phyloP scores from a whole-genome alignment of 2,888 invertebrate genomes.

The Candidula unifasciata region DNA sequence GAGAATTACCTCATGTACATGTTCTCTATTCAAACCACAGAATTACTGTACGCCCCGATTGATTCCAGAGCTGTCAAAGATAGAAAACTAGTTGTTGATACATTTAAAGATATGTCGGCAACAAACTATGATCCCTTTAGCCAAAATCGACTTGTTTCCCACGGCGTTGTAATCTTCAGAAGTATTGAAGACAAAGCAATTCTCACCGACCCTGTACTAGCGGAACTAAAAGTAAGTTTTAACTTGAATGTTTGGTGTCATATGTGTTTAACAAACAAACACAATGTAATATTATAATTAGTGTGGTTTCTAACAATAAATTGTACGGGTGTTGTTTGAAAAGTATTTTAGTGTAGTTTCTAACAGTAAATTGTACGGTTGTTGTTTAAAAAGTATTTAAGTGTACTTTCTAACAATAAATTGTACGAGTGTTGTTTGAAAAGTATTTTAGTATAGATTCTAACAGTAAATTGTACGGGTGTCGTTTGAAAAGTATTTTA shows the following conservation, averaged over 20 bases:
- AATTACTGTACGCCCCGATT: slow-evolving; percentile 56
- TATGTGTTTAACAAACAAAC: too few relatives aligned
- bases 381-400: too few relatives aligned
- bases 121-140: slow-evolving; percentile 50
- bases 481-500: too few relatives aligned
- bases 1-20: neutral
- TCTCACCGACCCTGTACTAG: neutral
- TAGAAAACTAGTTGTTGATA: slow-evolving; percentile 42
- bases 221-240: slow-evolving; percentile 24
- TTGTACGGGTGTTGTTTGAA: too few relatives aligned
- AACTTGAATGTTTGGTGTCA: neutral
- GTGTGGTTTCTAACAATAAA: too few relatives aligned
- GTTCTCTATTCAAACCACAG: neutral
- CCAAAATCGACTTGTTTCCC: slow-evolving; percentile 29
- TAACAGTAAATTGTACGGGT: too few relatives aligned
- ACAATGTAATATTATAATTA: too few relatives aligned
- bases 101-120: slow-evolving; percentile 52
- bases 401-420: too few relatives aligned
- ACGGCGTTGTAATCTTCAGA: slow-evolving; percentile 31
- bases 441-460: too few relatives aligned
- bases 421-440: too few relatives aligned
- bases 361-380: too few relatives aligned
- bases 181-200: slow-evolving; percentile 3
- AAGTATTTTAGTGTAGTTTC: too few relatives aligned
- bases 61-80: slow-evolving; percentile 58